Percentiles rank a stretch among this genome's conserved stretches.
phyloP scores from a whole-genome alignment of 2,888 invertebrate species.

The Diadromus collaris region DNA sequence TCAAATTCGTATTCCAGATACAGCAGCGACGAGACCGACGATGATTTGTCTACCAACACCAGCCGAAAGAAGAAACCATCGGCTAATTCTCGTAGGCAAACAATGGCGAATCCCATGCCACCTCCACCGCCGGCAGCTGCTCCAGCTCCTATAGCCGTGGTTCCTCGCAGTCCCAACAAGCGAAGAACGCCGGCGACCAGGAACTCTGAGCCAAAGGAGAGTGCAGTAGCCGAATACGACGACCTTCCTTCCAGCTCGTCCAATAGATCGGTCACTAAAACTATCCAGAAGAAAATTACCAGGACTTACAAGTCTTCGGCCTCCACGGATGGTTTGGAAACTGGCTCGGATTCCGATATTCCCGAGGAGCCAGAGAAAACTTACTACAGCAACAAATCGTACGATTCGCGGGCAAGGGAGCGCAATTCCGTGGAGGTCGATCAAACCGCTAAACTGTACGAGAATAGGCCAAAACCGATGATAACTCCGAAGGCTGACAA shows the following conservation, averaged over 20 bases:
- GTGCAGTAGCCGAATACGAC: conserved; percentile 63
- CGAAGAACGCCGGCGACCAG: conserved; percentile 66
- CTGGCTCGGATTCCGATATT: conserved; percentile 87
- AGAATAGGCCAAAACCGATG: conserved; percentile 66
- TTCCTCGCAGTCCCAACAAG: conserved; percentile 70
- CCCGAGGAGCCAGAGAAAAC: conserved; percentile 69
- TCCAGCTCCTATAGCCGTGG: conserved; percentile 56
- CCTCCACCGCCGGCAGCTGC: conserved; percentile 69
- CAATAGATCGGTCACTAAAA: conserved; percentile 66
- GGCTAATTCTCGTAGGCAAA: conserved; percentile 79
- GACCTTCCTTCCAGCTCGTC: conserved; percentile 62
- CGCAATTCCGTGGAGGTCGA: conserved; percentile 62
- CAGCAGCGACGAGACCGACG: conserved; percentile 81
- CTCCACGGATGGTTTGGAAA: conserved; percentile 84
- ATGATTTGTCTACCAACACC: conserved; percentile 77
- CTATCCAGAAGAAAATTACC: conserved; percentile 67
- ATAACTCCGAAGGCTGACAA: conserved; percentile 68
- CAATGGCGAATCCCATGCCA: conserved; percentile 78
- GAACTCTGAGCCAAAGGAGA: conserved; percentile 69
- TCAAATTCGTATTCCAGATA: conserved; percentile 67
- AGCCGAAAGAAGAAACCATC: conserved; percentile 80
- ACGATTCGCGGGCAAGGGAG: conserved; percentile 45
- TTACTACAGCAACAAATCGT: conserved; percentile 62
- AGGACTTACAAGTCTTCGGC: conserved; percentile 73
- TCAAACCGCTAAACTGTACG: conserved; percentile 63